Base-by-base conservation (phyloP, 1,140 invertebrate species). In the Lepidurus packardi region DNA sequence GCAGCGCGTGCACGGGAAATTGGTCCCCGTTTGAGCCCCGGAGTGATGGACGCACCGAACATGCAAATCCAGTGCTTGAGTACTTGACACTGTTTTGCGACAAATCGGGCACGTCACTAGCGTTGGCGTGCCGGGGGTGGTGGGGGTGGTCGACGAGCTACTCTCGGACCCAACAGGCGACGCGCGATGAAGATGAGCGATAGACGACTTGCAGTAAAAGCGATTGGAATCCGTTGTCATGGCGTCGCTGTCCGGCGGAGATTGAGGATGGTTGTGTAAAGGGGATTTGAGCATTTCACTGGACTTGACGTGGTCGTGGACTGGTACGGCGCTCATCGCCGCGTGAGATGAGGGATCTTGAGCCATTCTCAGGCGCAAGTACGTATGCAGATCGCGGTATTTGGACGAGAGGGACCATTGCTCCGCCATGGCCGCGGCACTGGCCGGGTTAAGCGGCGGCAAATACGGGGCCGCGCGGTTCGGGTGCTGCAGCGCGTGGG, bases 1-100 rank as follows among this genome's bases (percentile, higher is more conserved):
- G 82, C 87, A 88, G 34, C 85, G 80, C 78, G 87, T 84, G 81
- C 87, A 88, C 13, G 85, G 85, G 81, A 84, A 88, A 21, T 65
- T 65, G 53, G 4, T 4, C 16, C 16, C 21, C 13, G 53, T 65
- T 65, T 13, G 53, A 65, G 53, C 13, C 16, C 16, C 53, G 21
- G 53, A 65, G 10, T 65, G 53, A 21, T 65, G 53, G 53, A 65
- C 16, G 13, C 53, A 65, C 9, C 53, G 53, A n/a, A 65, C 53
- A 65, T 65, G 53, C 53, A 65, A 65, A 65, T 65, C 53, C 53
- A 65, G 53, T 5, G 53, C 53, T 65, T 65, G 16, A 21, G 53
- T 65, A 65, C 53, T 65, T 13, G 53, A 21, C 53, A 21, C 53
- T 65, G 53, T 65, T 16, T 21, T 13, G 21, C 53, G 53, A 65